These are phyloP conservation scores for Cliona cf. orientalis DNA, from an alignment of 37 sponge, comb jelly and placozoan species.

Conservation along the genomic window DNA sequence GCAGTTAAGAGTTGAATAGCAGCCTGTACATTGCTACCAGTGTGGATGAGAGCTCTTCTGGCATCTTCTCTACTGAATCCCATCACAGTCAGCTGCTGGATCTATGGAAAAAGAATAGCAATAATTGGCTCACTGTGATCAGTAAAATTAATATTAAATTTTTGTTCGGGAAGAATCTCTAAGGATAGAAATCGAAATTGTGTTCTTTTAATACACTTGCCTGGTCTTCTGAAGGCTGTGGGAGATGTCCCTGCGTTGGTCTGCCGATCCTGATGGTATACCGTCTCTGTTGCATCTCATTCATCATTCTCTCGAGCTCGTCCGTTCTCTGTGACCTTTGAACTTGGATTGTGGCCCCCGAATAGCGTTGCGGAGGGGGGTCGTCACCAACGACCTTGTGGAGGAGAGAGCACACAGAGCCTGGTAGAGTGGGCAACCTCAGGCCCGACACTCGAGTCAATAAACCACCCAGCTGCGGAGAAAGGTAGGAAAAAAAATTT, in stretches of 20 bases:
- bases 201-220: neutral
- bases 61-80: conserved; percentile 44
- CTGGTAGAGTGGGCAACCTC: conserved; percentile 21
- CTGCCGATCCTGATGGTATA: conserved; percentile 1
- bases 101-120: too few relatives aligned
- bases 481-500: too few relatives aligned
- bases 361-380: conserved; percentile 20
- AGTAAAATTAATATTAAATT: too few relatives aligned
- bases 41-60: conserved; percentile 28
- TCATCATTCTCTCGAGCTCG: conserved; percentile 50
- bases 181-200: neutral
- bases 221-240: conserved; percentile 20
- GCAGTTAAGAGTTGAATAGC: conserved; percentile 48
- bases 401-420: conserved; percentile 7
- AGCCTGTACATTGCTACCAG: conserved; percentile 36
- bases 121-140: too few relatives aligned
- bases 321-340: conserved; percentile 61
- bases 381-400: conserved; percentile 3
- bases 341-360: conserved; percentile 60
- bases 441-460: neutral
- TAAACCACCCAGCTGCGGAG: conserved; percentile 31
- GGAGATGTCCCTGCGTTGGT: neutral
- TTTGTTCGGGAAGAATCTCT: too few relatives aligned
- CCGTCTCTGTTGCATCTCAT: neutral
- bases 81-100: conserved; percentile 52